Conservation (phyloP, 2,113 vertebrate species). For the Leiothrix lutea region DNA sequence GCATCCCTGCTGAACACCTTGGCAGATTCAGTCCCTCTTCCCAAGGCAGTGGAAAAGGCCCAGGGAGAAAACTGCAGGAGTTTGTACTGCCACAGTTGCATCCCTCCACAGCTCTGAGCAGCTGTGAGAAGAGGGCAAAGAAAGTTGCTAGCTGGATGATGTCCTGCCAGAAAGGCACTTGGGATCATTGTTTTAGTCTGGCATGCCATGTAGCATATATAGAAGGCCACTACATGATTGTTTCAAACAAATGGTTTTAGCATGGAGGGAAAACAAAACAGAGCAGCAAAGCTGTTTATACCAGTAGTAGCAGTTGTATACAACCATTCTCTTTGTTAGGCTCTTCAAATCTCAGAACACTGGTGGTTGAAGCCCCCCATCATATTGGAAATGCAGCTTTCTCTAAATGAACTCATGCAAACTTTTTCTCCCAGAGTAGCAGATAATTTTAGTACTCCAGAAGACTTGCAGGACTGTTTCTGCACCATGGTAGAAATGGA, state of each 20-base stretch:
- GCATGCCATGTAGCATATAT: background rate
- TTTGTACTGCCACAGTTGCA: background rate
- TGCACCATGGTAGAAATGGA: background rate
- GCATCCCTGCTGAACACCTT: background rate
- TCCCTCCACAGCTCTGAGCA: background rate
- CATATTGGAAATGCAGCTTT: background rate
- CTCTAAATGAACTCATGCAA: background rate
- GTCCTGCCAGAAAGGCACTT: background rate
- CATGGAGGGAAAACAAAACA: background rate
- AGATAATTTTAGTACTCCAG: background rate
- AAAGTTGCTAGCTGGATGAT: rapidly evolving
- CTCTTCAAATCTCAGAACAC: background rate
- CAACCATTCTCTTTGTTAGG: background rate
- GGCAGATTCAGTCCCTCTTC: background rate
- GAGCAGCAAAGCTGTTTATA: background rate
- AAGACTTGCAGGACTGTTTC: background rate
- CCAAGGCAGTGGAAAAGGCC: background rate
- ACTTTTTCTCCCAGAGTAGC: background rate
- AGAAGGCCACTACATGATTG: background rate
- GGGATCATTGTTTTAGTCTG: background rate
- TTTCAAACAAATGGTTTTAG: background rate
- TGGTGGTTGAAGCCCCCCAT: background rate
- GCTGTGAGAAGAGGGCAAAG: background rate
- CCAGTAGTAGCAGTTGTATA: background rate
- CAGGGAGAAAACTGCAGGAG: background rate